phyloP scores from a whole-genome alignment of 2,797 vertebrate species.

The Falco rusticolus region DNA sequence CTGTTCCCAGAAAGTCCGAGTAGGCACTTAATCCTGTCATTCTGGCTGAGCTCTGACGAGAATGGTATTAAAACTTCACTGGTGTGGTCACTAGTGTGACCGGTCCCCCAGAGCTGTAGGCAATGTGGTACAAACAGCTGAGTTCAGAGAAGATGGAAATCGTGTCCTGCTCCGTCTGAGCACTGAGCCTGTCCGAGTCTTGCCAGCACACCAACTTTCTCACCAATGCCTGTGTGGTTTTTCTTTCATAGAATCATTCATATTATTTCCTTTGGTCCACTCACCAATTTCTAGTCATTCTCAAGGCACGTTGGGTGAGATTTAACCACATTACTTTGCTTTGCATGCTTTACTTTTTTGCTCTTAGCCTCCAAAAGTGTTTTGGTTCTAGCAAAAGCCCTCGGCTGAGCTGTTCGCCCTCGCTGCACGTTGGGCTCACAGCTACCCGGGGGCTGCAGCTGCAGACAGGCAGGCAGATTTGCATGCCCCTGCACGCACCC shows the following conservation, averaged over 20 bases:
- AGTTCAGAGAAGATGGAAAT: background rate
- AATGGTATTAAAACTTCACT: background rate
- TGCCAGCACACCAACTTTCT: background rate
- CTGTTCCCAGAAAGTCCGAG: background rate
- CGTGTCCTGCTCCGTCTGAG: background rate
- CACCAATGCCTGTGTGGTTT: rapidly evolving
- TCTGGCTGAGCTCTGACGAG: background rate
- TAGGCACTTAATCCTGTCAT: background rate
- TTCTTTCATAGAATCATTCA: background rate
- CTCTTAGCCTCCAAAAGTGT: background rate
- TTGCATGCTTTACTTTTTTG: background rate
- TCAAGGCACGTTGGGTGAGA: background rate
- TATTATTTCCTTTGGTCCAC: background rate
- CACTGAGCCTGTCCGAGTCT: background rate
- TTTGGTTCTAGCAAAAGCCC: background rate
- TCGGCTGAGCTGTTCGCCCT: background rate
- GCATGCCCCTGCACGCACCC: background rate
- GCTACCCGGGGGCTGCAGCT: background rate
- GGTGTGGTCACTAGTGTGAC: background rate
- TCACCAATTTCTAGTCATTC: background rate
- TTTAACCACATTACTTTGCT: background rate
- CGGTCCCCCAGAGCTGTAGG: background rate
- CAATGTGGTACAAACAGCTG: background rate
- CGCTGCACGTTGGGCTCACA: background rate
- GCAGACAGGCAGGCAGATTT: background rate